phyloP scores from a whole-genome alignment of 2,888 invertebrate genomes.

The Hirtodrosophila trivittata region DNA sequence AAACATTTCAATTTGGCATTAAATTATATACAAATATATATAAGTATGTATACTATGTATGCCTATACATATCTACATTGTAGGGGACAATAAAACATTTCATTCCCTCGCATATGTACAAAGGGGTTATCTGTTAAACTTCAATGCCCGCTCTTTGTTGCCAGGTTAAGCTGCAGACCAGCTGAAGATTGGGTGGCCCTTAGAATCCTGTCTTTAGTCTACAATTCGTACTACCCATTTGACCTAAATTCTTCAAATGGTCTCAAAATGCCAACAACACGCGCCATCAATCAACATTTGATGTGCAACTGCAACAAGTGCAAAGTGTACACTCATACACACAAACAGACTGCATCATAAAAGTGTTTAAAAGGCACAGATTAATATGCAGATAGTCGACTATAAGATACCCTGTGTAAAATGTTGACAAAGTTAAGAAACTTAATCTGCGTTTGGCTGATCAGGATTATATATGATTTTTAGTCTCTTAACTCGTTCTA shows the following conservation, averaged over 20 bases:
- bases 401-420: slow-evolving; percentile 17
- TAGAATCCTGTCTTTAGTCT: background rate
- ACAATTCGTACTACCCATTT: slow-evolving; percentile 41
- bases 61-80: slow-evolving; percentile 11
- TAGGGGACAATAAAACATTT: background rate
- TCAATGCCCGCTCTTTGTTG: slow-evolving; percentile 67
- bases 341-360: slow-evolving; percentile 7
- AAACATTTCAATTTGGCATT: slow-evolving; percentile 73
- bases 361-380: slow-evolving; percentile 15
- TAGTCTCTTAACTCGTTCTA: too few species aligned
- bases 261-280: slow-evolving; percentile 43
- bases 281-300: slow-evolving; percentile 71
- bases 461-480: too few species aligned
- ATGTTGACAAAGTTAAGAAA: too few species aligned
- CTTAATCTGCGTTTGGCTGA: too few species aligned
- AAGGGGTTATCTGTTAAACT: slow-evolving; percentile 73
- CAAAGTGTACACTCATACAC: slow-evolving; percentile 18
- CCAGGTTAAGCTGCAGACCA: slow-evolving; percentile 20
- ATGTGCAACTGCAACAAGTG: slow-evolving; percentile 23
- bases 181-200: background rate
- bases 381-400: slow-evolving; percentile 7
- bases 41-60: slow-evolving; percentile 5
- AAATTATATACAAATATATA: slow-evolving; percentile 44
- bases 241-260: slow-evolving; percentile 58
- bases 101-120: slow-evolving; percentile 45